Percentiles rank a stretch among this genome's conserved stretches.
phyloP scores from a whole-genome alignment of 2,113 vertebrate genomes.

The Mohoua ochrocephala region DNA sequence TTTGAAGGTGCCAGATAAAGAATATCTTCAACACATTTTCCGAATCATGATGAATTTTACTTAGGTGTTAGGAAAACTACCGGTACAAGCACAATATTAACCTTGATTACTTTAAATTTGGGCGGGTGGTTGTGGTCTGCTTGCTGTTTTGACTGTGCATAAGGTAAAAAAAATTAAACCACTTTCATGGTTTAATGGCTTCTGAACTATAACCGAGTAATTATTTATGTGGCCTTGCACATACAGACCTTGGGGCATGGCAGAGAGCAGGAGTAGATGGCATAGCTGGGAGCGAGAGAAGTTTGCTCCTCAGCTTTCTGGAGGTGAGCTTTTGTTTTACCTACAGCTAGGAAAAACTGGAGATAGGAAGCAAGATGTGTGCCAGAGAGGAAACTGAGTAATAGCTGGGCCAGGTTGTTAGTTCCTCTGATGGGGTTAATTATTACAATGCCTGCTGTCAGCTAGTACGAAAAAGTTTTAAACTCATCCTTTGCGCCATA shows the following conservation, averaged over 20 bases:
- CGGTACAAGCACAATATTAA: not conserved
- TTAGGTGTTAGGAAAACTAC: not conserved
- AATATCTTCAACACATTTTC: not conserved
- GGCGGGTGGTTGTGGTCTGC: not conserved
- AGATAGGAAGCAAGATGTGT: not conserved
- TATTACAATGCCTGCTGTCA: not conserved
- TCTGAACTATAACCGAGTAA: not conserved
- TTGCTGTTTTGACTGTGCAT: not conserved
- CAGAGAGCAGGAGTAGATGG: not conserved
- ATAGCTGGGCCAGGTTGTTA: not conserved
- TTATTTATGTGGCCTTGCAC: not conserved
- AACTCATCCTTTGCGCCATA: not conserved
- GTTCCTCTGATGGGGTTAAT: not conserved
- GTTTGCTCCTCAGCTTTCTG: not conserved
- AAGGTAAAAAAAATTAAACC: not conserved
- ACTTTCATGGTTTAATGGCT: not conserved
- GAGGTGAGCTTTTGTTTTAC: not conserved
- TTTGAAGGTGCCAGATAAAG: not conserved
- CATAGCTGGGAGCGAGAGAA: not conserved
- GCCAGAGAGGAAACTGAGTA: slow-evolving; percentile 5
- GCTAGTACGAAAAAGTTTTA: not conserved
- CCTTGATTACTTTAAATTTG: not conserved
- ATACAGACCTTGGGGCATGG: not conserved
- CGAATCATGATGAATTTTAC: accelerated
- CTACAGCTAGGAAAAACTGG: not conserved